Evolutionary conservation across 37 sponge, comb jelly and placozoan species (phyloP), one percentile per base, ranked within the genome.

Genomic region (Corticium candelabrum): DNA sequence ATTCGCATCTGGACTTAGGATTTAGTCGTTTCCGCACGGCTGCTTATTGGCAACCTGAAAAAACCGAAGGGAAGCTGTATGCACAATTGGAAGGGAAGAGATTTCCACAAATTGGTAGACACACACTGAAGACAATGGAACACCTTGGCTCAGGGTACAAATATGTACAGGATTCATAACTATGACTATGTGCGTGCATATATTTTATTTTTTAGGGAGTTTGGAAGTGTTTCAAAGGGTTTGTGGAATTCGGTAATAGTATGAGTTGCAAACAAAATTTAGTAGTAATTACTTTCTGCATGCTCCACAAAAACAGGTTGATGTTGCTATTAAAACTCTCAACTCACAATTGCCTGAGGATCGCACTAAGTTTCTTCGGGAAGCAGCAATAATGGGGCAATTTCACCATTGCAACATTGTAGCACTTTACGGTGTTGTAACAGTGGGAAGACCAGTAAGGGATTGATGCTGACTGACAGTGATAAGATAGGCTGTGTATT

Each of bases 321-420:
- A 11, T 11, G 80, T 80, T 35, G 80, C 80, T 31, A 2, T 80
- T 3, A 80, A 80, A 39, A 74, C 31, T 3, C 80, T 80, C 41
- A 62, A 72, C 34, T 34, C 34, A 37, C 7, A 72, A 11, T 50
- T 21, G 21, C 62, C 11, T 27, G 73, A 72, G 32, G 80, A 80
- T 30, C 35, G 37, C 39, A 40, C 34, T 2, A 80, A 80, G 41
- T 71, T 80, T 31, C 80, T 80, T 1, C 80, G 68, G 31, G 80
- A 80, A 39, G 80, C 80, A 27, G 38, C 73, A 37, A 71, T 80
- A 35, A 80, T 80, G 80, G 80, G 74, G 5, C 80, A 80, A 38
- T 80, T 80, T 70, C 37, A 68, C 3, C 80, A 80, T 38, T 32
- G n/a, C 2, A 31, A 80, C 33, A 70, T 80, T n/a, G 72, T 80